Base-by-base conservation (phyloP, 2,888 invertebrate species). In the Seira ritae region DNA sequence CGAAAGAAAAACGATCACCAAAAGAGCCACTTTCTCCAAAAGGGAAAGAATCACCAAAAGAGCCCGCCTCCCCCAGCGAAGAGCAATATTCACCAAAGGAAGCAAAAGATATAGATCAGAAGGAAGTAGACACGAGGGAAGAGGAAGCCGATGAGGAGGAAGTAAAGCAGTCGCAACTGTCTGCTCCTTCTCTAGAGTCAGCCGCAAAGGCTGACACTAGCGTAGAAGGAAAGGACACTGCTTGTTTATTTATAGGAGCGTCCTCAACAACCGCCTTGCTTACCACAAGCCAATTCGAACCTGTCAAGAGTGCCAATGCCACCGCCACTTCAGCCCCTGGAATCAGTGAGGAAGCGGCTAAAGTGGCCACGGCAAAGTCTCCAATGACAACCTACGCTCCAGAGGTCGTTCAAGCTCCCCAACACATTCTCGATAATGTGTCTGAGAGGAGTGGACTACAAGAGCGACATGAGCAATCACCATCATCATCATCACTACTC, bases 361-460 rank as follows among this genome's bases (percentile, higher is more conserved):
- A 69, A 55, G 69, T 68, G 60, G 79, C 84, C 10, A 76, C 65
- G 8, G 68, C 86, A 74, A 81, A 73, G 20, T 78, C 79, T 31
- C 85, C 83, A 4, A 37, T 86, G 74, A 75, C 87, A 77, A 86
- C 86, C 12, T 87, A 80, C 78, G 86, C 84, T 76, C 76, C 86
- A 17, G 86, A 88, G 78, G 84, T 86, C 69, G 84, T 85, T 73
- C 87, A 85, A 84, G 75, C 86, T 87, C 88, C 86, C 76, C 87
- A 86, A 86, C 87, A 87, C 88, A 87, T 88, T 85, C 86, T 80
- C 66, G 86, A 79, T 70, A 84, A 88, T 87, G 88, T 86, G 87
- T 86, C 85, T 84, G 87, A 85, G 68, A 72, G 84, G 85, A 87
- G 87, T 72, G 60, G 31, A 15, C 8, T 67, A 22, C 71, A 70